phyloP scores from a whole-genome alignment of 2,113 vertebrate species.

The Gymnocephalus cernua region DNA sequence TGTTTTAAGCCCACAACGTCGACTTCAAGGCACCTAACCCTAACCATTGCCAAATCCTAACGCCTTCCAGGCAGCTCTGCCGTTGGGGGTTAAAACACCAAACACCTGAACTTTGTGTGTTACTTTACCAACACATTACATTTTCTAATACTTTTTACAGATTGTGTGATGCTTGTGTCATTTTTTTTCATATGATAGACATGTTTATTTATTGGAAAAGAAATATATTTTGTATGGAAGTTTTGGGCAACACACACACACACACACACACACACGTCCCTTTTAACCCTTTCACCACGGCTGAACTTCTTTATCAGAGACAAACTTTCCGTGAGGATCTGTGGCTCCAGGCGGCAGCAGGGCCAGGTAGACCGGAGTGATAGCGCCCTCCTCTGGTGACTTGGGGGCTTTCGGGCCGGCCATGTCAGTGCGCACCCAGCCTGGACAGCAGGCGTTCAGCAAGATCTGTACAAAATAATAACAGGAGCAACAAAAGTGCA shows the following conservation, averaged over 20 bases:
- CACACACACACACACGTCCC: too few relatives aligned
- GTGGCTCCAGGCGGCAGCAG: constrained; percentile 85
- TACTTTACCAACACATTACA: too few relatives aligned
- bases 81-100: too few relatives aligned
- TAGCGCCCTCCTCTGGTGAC: constrained; percentile 91
- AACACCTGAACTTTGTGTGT: neutral
- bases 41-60: too few relatives aligned
- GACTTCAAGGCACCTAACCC: too few relatives aligned
- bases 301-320: constrained; percentile 86
- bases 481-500: neutral
- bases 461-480: constrained; percentile 81
- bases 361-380: constrained; percentile 91
- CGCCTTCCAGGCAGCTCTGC: too few relatives aligned
- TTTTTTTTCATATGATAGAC: too few relatives aligned
- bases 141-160: too few relatives aligned
- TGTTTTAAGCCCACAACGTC: too few relatives aligned
- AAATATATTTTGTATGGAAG: neutral
- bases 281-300: constrained; percentile 81
- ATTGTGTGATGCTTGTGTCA: neutral
- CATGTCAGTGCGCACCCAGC: constrained; percentile 95
- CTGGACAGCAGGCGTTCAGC: constrained; percentile 94
- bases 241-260: neutral
- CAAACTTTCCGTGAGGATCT: constrained; percentile 88
- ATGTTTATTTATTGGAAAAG: too few relatives aligned
- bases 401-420: constrained; percentile 88